Evolutionary conservation across 2,797 vertebrate genomes (phyloP).

Genomic region (Myotis planiceps): DNA sequence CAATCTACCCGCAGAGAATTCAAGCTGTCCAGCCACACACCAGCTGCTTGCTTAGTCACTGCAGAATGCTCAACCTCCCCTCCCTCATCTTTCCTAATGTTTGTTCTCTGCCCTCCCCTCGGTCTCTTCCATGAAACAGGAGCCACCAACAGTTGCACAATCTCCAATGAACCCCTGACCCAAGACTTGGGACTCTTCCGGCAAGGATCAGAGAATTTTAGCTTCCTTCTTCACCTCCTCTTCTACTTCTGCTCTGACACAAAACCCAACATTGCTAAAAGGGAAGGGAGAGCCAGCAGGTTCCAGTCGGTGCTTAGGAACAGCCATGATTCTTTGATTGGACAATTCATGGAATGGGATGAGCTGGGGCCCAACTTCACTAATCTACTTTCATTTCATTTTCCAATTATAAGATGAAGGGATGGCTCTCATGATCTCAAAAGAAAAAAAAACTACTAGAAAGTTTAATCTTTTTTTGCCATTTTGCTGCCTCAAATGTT

Average conservation of each 20-base stretch:
- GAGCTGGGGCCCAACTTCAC: neutral
- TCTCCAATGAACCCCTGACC: neutral
- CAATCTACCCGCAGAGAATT: conserved; percentile 79
- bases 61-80: conserved; percentile 53
- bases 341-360: neutral
- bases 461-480: neutral
- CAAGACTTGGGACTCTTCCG: neutral
- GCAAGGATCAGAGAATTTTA: neutral
- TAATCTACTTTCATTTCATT: neutral
- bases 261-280: neutral
- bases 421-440: neutral
- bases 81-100: neutral
- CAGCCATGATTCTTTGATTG: neutral
- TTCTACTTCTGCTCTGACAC: neutral
- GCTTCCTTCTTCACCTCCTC: neutral
- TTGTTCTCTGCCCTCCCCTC: conserved; percentile 5
- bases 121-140: neutral
- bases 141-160: neutral
- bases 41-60: conserved; percentile 75
- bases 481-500: neutral
- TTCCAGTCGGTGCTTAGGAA: neutral
- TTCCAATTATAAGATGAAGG: neutral
- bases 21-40: conserved; percentile 81
- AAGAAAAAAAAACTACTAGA: neutral
- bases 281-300: neutral